Percentiles rank a stretch among this genome's conserved stretches.
Evolutionary conservation across 2,888 invertebrate species (phyloP).

Genomic region (Chirona hameri): DNA sequence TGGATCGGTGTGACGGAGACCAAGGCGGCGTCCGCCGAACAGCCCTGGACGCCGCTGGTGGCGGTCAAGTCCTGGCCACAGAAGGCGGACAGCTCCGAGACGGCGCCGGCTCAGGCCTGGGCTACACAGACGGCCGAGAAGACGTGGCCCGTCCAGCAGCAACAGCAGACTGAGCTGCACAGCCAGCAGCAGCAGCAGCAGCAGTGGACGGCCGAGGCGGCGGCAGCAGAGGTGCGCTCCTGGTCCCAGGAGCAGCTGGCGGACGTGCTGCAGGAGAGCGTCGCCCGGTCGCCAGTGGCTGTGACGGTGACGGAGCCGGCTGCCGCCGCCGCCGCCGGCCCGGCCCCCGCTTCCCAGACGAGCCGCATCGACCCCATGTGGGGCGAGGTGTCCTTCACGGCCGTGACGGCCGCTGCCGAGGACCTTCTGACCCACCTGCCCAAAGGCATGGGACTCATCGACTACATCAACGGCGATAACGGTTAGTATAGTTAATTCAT

Average conservation of each 20-base stretch:
- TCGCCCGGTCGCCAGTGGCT: background rate
- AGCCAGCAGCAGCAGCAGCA: background rate
- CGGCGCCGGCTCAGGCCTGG: background rate
- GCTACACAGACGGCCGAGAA: background rate
- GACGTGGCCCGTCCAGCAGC: no score
- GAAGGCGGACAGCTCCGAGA: background rate
- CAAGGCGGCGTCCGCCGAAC: no score
- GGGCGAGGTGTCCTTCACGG: background rate
- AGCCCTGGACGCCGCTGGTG: no score
- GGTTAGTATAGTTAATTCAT: background rate
- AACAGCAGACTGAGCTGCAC: no score
- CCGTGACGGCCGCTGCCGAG: background rate
- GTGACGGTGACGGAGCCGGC: background rate
- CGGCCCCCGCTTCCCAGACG: background rate
- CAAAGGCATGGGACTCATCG: background rate
- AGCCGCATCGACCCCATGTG: background rate
- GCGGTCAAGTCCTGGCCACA: no score
- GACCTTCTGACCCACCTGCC: background rate
- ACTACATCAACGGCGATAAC: conserved; percentile 10
- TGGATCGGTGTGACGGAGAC: no score
- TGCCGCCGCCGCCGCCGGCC: background rate
- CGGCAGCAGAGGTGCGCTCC: background rate
- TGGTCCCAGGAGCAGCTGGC: background rate
- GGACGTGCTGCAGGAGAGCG: background rate
- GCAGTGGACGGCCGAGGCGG: background rate